A percentile compares a stretch with the other conserved stretches of the same genome.
phyloP scores from a whole-genome alignment of 2,888 invertebrate species.

The Chymomyza fuscimana region DNA sequence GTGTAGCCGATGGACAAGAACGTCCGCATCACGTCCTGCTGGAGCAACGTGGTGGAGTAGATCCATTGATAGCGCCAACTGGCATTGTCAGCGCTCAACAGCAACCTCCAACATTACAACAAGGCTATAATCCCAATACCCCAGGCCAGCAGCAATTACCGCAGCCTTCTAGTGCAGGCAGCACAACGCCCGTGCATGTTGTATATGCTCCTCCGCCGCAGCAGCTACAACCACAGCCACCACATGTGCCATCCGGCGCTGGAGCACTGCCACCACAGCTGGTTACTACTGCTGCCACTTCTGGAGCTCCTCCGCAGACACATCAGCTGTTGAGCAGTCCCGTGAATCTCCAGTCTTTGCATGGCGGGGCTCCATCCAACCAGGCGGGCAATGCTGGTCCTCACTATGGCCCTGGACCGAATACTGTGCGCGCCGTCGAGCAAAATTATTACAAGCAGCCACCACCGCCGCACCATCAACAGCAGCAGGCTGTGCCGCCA shows the following conservation, averaged over 20 bases:
- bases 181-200: conserved; percentile 73
- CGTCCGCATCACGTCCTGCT: conserved; percentile 27
- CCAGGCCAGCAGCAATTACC: conserved; percentile 40
- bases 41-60: not conserved
- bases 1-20: conserved; percentile 36
- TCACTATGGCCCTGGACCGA: conserved; percentile 77
- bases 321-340: conserved; percentile 67
- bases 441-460: conserved; percentile 83
- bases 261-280: conserved; percentile 80
- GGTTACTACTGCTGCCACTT: conserved; percentile 23
- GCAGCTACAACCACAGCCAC: conserved; percentile 72
- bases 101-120: conserved; percentile 17
- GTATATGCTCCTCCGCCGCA: conserved; percentile 51
- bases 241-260: conserved; percentile 81
- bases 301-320: conserved; percentile 47
- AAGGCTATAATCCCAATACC: conserved; percentile 25
- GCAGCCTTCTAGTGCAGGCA: conserved; percentile 39
- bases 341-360: conserved; percentile 66
- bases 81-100: conserved; percentile 40
- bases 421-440: conserved; percentile 83
- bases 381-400: conserved; percentile 45
- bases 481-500: conserved; percentile 82
- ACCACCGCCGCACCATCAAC: conserved; percentile 82
- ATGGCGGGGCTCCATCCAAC: conserved; percentile 42
- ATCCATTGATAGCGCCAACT: conserved; percentile 6